Evolutionary conservation across 2,888 invertebrate species (phyloP).

Genomic region (Thymelicus sylvestris): DNA sequence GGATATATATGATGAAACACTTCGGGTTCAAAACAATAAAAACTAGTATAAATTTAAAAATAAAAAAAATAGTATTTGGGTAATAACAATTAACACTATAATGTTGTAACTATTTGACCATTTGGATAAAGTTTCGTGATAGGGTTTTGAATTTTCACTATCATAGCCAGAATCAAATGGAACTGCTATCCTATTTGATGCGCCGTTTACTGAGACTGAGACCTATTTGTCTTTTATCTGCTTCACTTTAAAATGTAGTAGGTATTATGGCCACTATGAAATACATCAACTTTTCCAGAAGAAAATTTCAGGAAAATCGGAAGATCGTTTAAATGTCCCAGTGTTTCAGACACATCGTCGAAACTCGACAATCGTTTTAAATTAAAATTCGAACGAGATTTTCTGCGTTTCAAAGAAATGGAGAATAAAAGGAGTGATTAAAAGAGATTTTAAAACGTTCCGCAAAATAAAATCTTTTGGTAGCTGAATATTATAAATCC

Average conservation of each 20-base stretch:
- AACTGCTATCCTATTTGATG: no score
- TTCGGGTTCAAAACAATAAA: not conserved
- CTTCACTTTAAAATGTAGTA: not conserved
- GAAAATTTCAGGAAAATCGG: not conserved
- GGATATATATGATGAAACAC: not conserved
- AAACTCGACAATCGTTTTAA: constrained; percentile 11
- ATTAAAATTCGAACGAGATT: constrained; percentile 1
- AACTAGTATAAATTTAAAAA: no score
- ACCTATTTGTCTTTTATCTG: not conserved
- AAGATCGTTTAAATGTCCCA: not conserved
- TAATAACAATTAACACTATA: no score
- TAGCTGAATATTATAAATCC: no score
- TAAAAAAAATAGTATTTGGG: no score
- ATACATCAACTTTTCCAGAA: not conserved
- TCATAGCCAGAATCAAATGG: no score
- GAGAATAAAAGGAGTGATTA: not conserved
- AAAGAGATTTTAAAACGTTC: not conserved
- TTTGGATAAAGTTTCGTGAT: no score
- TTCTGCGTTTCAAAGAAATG: not conserved
- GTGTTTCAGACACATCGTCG: constrained; percentile 13
- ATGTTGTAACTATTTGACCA: no score
- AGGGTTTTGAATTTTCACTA: no score
- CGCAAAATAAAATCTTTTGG: no score
- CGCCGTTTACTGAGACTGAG: no score
- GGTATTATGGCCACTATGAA: not conserved